Percentiles rank a stretch among this genome's conserved stretches.
These are phyloP conservation scores for Pyrrhura leucotis DNA, from an alignment of 2,797 vertebrate species.

Conservation along the genomic window DNA sequence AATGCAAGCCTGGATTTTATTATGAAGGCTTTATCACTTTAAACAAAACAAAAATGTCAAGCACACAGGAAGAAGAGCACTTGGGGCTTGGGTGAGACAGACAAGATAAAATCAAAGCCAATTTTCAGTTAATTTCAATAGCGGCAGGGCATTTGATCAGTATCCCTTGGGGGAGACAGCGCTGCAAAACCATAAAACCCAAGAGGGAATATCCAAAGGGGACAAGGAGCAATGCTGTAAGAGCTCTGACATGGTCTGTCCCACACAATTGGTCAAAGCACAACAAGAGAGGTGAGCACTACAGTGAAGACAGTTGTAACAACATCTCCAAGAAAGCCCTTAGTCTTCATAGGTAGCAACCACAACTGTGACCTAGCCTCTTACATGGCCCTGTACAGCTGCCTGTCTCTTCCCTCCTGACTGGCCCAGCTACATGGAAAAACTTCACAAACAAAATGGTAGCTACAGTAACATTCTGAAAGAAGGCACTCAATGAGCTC, in stretches of 20 bases:
- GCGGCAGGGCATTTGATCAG: not conserved
- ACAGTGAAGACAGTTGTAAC: not conserved
- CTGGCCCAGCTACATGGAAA: not conserved
- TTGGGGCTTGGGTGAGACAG: not conserved
- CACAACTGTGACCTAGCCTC: not conserved
- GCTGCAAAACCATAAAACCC: not conserved
- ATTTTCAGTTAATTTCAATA: not conserved
- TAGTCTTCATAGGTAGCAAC: not conserved
- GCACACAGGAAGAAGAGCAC: not conserved
- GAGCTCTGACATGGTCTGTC: not conserved
- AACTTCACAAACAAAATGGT: not conserved
- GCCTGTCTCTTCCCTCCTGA: not conserved
- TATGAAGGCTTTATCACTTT: not conserved
- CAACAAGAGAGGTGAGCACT: not conserved
- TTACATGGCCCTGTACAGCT: not conserved
- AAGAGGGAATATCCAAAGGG: not conserved
- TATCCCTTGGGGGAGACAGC: not conserved
- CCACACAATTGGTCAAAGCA: not conserved
- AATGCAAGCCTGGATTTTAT: not conserved
- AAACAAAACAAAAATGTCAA: not conserved
- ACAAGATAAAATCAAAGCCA: not conserved
- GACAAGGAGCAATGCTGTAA: not conserved
- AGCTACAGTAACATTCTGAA: not conserved
- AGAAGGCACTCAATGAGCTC: not conserved
- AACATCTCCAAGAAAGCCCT: not conserved